These are phyloP conservation scores for Drosophila sechellia DNA, from an alignment of 1,140 invertebrate genomes.

Conservation along the genomic window DNA sequence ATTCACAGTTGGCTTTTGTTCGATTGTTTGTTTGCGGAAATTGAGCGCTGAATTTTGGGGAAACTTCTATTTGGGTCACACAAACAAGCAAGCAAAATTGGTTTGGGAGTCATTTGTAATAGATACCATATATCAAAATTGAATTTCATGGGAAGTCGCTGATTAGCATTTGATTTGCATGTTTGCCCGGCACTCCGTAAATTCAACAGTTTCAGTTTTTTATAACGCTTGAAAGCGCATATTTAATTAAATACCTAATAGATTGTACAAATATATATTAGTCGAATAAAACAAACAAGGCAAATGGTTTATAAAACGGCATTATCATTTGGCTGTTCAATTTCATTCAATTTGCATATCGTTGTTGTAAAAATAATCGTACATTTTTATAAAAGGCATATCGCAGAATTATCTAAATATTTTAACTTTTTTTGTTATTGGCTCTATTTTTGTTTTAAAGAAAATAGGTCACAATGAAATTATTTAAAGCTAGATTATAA, in stretches of 20 bases:
- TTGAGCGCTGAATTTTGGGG: slow-evolving; percentile 47
- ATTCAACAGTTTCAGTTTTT: neutral
- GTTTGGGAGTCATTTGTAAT: slow-evolving; percentile 28
- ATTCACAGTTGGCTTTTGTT: slow-evolving; percentile 23
- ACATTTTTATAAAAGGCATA: too few relatives aligned
- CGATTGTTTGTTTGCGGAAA: slow-evolving; percentile 62
- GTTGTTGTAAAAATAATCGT: too few relatives aligned
- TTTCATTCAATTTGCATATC: neutral
- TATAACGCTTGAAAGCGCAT: neutral
- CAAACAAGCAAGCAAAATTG: slow-evolving; percentile 37
- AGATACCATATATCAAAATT: slow-evolving; percentile 34
- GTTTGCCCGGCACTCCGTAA: neutral
- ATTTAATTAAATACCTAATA: neutral
- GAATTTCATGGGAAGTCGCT: slow-evolving; percentile 21
- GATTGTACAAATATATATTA: neutral
- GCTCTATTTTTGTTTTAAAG: too few relatives aligned
- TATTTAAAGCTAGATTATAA: too few relatives aligned
- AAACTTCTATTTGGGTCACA: slow-evolving; percentile 58
- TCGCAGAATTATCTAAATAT: too few relatives aligned
- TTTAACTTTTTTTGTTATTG: too few relatives aligned
- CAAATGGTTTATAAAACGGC: neutral
- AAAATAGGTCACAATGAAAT: too few relatives aligned
- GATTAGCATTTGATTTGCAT: slow-evolving; percentile 47
- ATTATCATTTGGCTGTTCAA: neutral
- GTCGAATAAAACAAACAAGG: neutral